phyloP scores from a whole-genome alignment of 1,140 invertebrate species.

The Drosophila quadrilineata region DNA sequence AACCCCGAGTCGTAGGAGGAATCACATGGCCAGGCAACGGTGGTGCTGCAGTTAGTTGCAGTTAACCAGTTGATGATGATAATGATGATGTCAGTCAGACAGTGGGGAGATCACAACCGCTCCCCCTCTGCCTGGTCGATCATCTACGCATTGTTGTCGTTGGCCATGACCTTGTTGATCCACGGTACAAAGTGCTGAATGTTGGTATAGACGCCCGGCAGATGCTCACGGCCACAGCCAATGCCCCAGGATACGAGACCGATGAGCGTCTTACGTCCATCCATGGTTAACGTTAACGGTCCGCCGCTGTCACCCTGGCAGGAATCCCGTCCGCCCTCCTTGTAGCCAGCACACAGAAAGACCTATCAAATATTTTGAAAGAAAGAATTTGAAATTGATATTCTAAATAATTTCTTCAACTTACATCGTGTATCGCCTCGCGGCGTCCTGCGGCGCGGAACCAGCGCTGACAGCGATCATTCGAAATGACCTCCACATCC shows the following conservation, averaged over 20 bases:
- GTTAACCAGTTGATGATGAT: slow-evolving; percentile 39
- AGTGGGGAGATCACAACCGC: neutral
- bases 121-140: neutral
- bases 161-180: slow-evolving; percentile 90
- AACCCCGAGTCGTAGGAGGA: slow-evolving; percentile 79
- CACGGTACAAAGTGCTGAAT: slow-evolving; percentile 96
- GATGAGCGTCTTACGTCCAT: slow-evolving; percentile 91
- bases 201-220: slow-evolving; percentile 95
- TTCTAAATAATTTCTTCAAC: neutral
- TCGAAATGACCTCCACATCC: slow-evolving; percentile 94
- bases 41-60: slow-evolving; percentile 49
- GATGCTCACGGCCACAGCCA: slow-evolving; percentile 92
- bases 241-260: slow-evolving; percentile 96
- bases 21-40: slow-evolving; percentile 70
- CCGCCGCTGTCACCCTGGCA: slow-evolving; percentile 89
- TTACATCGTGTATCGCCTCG: slow-evolving; percentile 94
- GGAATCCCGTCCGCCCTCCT: slow-evolving; percentile 85
- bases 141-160: slow-evolving; percentile 76
- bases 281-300: slow-evolving; percentile 90
- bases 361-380: too few relatives aligned
- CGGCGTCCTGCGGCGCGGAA: slow-evolving; percentile 93
- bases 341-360: slow-evolving; percentile 95
- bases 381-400: neutral
- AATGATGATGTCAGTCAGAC: slow-evolving; percentile 4
- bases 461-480: slow-evolving; percentile 95